A percentile compares a stretch with the other conserved stretches of the same genome.
Evolutionary conservation across 2,113 vertebrate species (phyloP).

Genomic region (Blennius ocellaris): DNA sequence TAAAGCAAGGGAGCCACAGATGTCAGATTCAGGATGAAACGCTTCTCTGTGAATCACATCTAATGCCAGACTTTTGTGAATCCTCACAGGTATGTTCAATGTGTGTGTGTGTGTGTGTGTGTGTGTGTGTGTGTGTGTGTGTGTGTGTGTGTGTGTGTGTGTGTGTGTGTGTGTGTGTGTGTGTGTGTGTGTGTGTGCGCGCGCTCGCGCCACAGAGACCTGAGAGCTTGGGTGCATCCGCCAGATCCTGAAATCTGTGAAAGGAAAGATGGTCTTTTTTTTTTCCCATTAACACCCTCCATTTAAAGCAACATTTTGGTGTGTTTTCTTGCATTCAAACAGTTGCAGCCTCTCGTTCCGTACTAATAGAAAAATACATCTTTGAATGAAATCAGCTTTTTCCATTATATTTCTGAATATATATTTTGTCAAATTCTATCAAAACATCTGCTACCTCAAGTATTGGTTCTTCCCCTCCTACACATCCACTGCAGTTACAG

Average conservation of each 20-base stretch:
- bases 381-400: too few relatives aligned
- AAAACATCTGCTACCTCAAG: too few relatives aligned
- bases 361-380: too few relatives aligned
- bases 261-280: slow-evolving; percentile 8
- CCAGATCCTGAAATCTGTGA: slow-evolving; percentile 16
- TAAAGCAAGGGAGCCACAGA: slow-evolving; percentile 37
- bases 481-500: too few relatives aligned
- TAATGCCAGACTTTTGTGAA: slow-evolving; percentile 52
- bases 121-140: too few relatives aligned
- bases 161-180: too few relatives aligned
- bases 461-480: too few relatives aligned
- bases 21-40: slow-evolving; percentile 53
- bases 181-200: background rate
- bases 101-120: slow-evolving; percentile 37
- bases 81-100: slow-evolving; percentile 68
- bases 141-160: too few relatives aligned
- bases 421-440: too few relatives aligned
- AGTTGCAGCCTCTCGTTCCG: too few relatives aligned
- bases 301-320: background rate
- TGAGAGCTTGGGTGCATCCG: slow-evolving; percentile 7
- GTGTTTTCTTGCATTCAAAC: background rate
- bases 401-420: too few relatives aligned
- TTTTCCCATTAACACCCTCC: background rate
- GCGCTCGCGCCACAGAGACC: too few relatives aligned
- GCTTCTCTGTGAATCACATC: slow-evolving; percentile 43